Evolutionary conservation across 1,140 invertebrate species (phyloP).

Genomic region (Drosophila varians): DNA sequence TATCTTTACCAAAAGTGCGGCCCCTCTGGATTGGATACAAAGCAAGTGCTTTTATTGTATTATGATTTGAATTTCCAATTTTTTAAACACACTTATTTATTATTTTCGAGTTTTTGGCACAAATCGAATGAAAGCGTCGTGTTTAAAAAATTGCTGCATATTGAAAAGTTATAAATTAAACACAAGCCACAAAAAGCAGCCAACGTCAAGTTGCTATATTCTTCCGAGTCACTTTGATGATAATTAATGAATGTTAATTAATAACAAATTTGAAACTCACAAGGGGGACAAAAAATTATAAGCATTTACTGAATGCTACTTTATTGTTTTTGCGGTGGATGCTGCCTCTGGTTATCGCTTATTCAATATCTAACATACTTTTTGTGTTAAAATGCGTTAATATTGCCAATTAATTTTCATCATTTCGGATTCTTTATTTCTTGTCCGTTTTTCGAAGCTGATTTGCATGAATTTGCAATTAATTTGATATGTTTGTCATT

Average conservation of each 20-base stretch:
- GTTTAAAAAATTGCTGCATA: conserved; percentile 43
- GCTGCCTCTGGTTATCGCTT: conserved; percentile 35
- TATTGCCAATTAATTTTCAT: conserved; percentile 73
- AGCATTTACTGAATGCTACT: conserved; percentile 59
- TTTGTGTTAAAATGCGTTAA: conserved; percentile 71
- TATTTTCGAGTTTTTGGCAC: conserved; percentile 12
- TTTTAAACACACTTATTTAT: conserved; percentile 34
- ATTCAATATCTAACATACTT: conserved; percentile 55
- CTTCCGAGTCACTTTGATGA: conserved; percentile 40
- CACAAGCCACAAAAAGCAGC: conserved; percentile 53
- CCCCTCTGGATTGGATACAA: too few species aligned
- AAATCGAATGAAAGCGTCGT: conserved; percentile 23
- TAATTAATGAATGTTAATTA: conserved; percentile 74
- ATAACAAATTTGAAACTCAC: conserved; percentile 65
- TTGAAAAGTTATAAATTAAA: conserved; percentile 61
- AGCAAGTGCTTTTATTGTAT: neutral
- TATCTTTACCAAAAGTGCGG: too few species aligned
- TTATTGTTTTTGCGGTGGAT: conserved; percentile 16
- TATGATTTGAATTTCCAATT: neutral
- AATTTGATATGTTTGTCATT: conserved; percentile 64
- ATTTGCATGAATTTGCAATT: conserved; percentile 76
- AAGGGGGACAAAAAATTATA: conserved; percentile 41
- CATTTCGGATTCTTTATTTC: conserved; percentile 43
- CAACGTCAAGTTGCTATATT: conserved; percentile 40
- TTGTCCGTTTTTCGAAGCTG: conserved; percentile 39